These are phyloP conservation scores for Drosophila peninsularis DNA, from an alignment of 2,888 invertebrate genomes.

Conservation along the genomic window DNA sequence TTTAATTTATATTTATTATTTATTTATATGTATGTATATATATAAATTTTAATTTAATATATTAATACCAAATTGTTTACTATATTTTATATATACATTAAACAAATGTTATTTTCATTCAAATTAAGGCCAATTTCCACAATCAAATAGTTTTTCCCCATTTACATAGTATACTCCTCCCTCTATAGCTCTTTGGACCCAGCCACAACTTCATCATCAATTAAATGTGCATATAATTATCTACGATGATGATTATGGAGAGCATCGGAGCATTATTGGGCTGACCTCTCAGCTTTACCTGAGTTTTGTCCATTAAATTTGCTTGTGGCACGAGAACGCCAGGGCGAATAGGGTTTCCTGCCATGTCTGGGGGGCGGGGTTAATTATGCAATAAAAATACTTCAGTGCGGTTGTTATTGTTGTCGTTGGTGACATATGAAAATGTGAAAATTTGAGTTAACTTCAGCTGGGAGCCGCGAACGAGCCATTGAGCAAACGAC, in stretches of 20 bases:
- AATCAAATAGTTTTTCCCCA: neutral
- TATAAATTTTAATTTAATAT: too few species aligned
- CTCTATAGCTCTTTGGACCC: too few species aligned
- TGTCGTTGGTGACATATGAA: slow-evolving; percentile 64
- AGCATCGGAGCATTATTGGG: slow-evolving; percentile 1
- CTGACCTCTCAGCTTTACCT: neutral
- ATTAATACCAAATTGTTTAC: too few species aligned
- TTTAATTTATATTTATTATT: too few species aligned
- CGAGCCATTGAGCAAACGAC: slow-evolving; percentile 35
- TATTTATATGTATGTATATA: too few species aligned
- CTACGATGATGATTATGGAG: slow-evolving; percentile 4
- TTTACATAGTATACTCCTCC: neutral
- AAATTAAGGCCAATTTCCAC: neutral
- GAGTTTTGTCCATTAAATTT: slow-evolving; percentile 11
- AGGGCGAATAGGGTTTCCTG: neutral
- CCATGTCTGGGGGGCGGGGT: slow-evolving; percentile 37
- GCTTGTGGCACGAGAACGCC: neutral
- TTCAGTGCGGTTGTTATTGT: slow-evolving; percentile 39
- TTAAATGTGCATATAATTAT: slow-evolving; percentile 6
- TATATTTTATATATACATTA: too few species aligned
- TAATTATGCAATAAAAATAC: slow-evolving; percentile 78
- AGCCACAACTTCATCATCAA: slow-evolving; percentile 6
- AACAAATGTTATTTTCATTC: too few species aligned
- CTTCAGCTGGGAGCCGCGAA: slow-evolving; percentile 24
- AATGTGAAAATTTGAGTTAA: slow-evolving; percentile 63